Percentiles rank a stretch among this genome's conserved stretches.
Evolutionary conservation across 2,888 invertebrate species (phyloP).

Genomic region (Synergus itoensis): DNA sequence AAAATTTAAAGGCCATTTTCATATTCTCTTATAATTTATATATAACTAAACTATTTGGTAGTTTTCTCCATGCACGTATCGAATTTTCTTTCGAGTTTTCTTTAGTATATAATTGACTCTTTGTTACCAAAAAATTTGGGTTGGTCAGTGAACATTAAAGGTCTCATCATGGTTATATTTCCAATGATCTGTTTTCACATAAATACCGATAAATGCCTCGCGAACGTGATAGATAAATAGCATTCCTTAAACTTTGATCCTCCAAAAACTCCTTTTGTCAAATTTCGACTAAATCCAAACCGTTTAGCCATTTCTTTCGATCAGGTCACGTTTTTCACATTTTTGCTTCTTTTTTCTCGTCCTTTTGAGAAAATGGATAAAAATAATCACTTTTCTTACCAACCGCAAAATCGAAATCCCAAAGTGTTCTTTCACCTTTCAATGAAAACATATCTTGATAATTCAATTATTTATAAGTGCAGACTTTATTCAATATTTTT

Average conservation of each 20-base stretch:
- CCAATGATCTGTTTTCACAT: background rate
- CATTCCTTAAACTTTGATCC: background rate
- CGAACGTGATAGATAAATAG: slow-evolving; percentile 23
- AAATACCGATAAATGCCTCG: background rate
- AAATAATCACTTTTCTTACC: background rate
- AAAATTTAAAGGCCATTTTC: background rate
- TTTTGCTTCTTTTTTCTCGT: background rate
- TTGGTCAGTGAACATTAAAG: background rate
- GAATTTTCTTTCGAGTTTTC: background rate
- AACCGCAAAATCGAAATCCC: slow-evolving; percentile 23
- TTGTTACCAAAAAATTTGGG: background rate
- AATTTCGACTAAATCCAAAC: slow-evolving; percentile 15
- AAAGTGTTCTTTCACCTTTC: slow-evolving; percentile 3
- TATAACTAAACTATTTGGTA: background rate
- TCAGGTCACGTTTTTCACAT: slow-evolving; percentile 37
- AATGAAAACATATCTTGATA: background rate
- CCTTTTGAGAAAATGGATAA: slow-evolving; percentile 18
- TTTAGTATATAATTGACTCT: background rate
- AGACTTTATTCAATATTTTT: too few species aligned
- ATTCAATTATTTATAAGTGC: too few species aligned
- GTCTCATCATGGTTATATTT: background rate
- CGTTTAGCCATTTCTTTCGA: background rate
- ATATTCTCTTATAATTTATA: background rate
- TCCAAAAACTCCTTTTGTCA: background rate
- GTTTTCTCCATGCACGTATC: background rate